Percentiles rank a stretch among this genome's conserved stretches.
Evolutionary conservation across 2,888 invertebrate genomes (phyloP).

Genomic region (Cacoxenus indagator): DNA sequence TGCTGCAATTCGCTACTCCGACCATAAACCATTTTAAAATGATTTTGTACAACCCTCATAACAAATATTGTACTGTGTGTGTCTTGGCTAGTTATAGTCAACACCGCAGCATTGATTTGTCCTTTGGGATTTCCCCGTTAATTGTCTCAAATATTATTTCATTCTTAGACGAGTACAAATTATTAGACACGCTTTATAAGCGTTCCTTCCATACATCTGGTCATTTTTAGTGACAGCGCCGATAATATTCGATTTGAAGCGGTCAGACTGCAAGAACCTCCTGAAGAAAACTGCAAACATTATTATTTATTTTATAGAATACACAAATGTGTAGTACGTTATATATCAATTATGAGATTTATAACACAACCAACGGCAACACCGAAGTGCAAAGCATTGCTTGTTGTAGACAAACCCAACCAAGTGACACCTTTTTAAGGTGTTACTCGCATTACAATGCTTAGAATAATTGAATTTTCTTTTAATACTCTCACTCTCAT

Average conservation of each 20-base stretch:
- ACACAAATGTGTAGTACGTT: background rate
- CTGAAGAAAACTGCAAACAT: too few species aligned
- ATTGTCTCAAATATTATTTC: constrained; percentile 42
- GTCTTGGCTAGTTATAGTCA: background rate
- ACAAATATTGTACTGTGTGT: background rate
- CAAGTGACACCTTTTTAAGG: too few species aligned
- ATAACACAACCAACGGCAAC: background rate
- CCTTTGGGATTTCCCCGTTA: constrained; percentile 53
- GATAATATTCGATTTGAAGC: too few species aligned
- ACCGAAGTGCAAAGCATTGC: background rate
- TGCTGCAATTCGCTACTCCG: constrained; percentile 19
- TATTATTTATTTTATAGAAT: constrained; percentile 8
- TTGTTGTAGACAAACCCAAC: background rate
- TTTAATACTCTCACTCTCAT: too few species aligned
- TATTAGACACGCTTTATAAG: constrained; percentile 2
- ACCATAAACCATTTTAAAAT: constrained; percentile 31
- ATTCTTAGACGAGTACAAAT: background rate
- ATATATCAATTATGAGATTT: background rate
- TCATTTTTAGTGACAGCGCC: too few species aligned
- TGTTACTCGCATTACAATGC: too few species aligned
- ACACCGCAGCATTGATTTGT: constrained; percentile 45
- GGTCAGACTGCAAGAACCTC: too few species aligned
- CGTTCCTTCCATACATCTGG: background rate
- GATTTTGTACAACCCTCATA: constrained; percentile 3
- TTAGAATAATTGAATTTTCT: too few species aligned